Percentiles rank a stretch among this genome's conserved stretches.
These are phyloP conservation scores for Acanthosepion esculentum DNA, from an alignment of 2,888 invertebrate genomes.

Conservation along the genomic window DNA sequence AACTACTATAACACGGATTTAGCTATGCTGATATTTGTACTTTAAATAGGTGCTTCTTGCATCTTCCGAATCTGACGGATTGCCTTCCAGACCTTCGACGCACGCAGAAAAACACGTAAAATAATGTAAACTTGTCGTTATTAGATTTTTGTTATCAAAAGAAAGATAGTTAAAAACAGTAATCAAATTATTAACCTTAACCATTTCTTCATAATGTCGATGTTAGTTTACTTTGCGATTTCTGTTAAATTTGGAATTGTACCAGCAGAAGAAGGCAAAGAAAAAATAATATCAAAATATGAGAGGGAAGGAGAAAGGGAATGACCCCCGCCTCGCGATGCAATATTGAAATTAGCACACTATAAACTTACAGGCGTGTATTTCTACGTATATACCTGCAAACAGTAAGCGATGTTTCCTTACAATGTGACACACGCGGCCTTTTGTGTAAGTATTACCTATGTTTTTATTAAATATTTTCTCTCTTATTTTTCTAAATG, in stretches of 20 bases:
- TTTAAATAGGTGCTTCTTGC: slow-evolving; percentile 14
- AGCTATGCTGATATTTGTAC: background rate
- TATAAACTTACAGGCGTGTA: background rate
- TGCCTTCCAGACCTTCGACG: background rate
- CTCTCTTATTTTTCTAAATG: background rate
- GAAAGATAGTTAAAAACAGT: too few relatives aligned
- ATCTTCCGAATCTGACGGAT: background rate
- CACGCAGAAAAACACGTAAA: background rate
- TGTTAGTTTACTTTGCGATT: background rate
- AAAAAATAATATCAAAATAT: background rate
- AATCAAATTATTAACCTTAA: background rate
- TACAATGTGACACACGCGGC: background rate
- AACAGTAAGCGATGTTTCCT: background rate
- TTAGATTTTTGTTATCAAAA: background rate
- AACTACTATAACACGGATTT: background rate
- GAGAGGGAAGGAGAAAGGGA: background rate
- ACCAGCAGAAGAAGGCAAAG: background rate
- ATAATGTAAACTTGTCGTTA: background rate
- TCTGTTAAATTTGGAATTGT: background rate
- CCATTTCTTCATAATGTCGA: background rate
- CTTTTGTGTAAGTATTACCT: background rate
- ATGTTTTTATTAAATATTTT: background rate
- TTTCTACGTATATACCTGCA: background rate
- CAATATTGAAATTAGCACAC: background rate
- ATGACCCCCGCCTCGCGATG: background rate